Base-by-base conservation (phyloP, 2,797 vertebrate genomes). In the Brachymystax lenok region DNA sequence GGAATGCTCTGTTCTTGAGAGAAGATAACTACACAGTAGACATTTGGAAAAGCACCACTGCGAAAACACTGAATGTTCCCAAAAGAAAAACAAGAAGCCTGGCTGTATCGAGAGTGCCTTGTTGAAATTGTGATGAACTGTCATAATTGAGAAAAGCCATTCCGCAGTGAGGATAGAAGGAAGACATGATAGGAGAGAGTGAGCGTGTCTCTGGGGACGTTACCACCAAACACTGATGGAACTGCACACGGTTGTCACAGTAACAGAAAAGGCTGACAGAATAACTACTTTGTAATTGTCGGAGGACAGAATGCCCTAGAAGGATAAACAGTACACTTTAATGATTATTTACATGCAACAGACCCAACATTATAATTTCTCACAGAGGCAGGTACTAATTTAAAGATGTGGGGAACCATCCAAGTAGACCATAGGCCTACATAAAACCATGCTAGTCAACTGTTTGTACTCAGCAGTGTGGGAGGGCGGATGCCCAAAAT, bases 171-270 rank as follows among this genome's bases (percentile, higher is more conserved):
- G 74, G 7, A 24, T 69, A 50, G 1, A 27, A 50, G 50, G 74
- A 73, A 21, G 14, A n/a, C 19, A 75, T 79, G 70, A 50, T 77
- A 76, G 69, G n/a, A 63, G 52, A 17, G 56, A 69, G 70, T 72
- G 63, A 51, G 66, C 28, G 69, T 1, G 56, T 82, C 75, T 84
- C 83, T 63, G 68, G 14, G 82, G 74, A 83, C 12, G n/a, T 59
- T 1, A 30, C 71, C 72, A 30, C 33, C 54, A 4, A 35, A 35
- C 24, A 14, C 21, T 79, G 73, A 82, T 64, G 17, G 27, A 70
- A 74, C 81, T 75, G 27, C 54, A 35, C 17, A 73, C 14, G 80
- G 92, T 91, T 89, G 92, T 91, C 92, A 89, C 81, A 90, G 90
- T 85, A 92, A 92, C 90, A 77, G 84, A 79, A 30, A 69, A 27